Conservation (phyloP, 2,113 vertebrate genomes). For the Tychaedon coryphoeus region DNA sequence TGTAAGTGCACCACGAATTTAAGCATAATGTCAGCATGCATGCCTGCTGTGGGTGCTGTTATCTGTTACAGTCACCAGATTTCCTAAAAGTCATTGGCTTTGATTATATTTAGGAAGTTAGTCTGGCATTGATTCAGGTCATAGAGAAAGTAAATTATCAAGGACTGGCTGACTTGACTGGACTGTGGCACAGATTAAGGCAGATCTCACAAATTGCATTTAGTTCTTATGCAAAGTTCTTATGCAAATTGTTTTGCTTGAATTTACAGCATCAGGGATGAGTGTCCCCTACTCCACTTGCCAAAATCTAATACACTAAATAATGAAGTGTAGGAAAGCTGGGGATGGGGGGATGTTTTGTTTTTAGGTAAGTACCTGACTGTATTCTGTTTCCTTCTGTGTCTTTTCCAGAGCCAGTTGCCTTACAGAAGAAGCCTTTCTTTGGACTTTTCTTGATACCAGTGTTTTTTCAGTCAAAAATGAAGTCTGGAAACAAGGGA, state of each 20-base stretch:
- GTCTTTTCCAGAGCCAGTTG: not conserved
- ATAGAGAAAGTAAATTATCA: not conserved
- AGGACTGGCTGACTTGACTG: not conserved
- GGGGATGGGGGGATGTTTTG: rapidly evolving
- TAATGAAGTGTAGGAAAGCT: not conserved
- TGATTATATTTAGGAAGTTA: not conserved
- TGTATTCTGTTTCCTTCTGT: not conserved
- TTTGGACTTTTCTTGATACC: not conserved
- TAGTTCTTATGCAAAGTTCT: not conserved
- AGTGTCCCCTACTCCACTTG: not conserved
- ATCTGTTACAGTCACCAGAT: not conserved
- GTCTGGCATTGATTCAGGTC: not conserved
- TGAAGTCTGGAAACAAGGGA: not conserved
- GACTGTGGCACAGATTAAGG: not conserved
- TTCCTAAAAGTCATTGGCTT: not conserved
- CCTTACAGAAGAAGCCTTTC: not conserved
- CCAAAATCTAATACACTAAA: not conserved
- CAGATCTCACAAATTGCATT: not conserved
- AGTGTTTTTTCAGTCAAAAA: not conserved
- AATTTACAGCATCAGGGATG: no score
- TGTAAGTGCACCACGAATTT: not conserved
- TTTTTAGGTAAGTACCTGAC: not conserved
- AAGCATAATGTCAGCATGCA: not conserved
- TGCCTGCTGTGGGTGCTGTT: not conserved
- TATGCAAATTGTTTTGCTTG: not conserved